Percentiles rank a stretch among this genome's conserved stretches.
These are phyloP conservation scores for Toxostoma redivivum DNA, from an alignment of 2,113 vertebrate genomes.

Conservation along the genomic window DNA sequence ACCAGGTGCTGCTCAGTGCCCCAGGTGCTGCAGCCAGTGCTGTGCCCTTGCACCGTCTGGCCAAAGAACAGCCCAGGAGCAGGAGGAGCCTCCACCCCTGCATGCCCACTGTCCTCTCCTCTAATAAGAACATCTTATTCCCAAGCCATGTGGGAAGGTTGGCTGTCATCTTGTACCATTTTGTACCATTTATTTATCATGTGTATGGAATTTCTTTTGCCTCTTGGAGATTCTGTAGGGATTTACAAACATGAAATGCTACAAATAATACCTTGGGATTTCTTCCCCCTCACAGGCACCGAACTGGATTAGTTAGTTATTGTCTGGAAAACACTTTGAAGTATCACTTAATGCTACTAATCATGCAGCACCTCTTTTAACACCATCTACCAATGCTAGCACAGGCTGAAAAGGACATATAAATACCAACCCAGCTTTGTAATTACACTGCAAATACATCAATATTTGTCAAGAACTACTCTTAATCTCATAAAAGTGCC, in stretches of 20 bases:
- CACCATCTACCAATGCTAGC: not conserved
- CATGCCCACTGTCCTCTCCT: not conserved
- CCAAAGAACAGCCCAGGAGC: rapidly evolving
- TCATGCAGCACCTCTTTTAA: not conserved
- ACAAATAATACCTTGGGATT: not conserved
- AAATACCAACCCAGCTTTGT: not conserved
- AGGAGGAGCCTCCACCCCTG: not conserved
- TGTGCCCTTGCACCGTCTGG: not conserved
- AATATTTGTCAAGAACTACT: not conserved
- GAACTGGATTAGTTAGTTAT: constrained; percentile 11
- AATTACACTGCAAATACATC: not conserved
- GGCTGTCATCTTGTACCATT: not conserved
- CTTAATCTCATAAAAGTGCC: not conserved
- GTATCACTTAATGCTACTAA: not conserved
- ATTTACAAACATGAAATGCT: not conserved
- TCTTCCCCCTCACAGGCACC: not conserved
- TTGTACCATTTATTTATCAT: not conserved
- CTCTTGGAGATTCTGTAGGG: not conserved
- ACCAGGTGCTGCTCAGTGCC: not conserved
- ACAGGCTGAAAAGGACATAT: not conserved
- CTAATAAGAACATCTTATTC: not conserved
- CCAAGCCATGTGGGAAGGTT: not conserved
- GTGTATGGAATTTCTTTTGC: not conserved
- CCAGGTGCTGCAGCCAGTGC: not conserved
- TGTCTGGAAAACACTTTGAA: constrained; percentile 23